Evolutionary conservation across 2,113 vertebrate species (phyloP).

Genomic region (Tautogolabrus adspersus): DNA sequence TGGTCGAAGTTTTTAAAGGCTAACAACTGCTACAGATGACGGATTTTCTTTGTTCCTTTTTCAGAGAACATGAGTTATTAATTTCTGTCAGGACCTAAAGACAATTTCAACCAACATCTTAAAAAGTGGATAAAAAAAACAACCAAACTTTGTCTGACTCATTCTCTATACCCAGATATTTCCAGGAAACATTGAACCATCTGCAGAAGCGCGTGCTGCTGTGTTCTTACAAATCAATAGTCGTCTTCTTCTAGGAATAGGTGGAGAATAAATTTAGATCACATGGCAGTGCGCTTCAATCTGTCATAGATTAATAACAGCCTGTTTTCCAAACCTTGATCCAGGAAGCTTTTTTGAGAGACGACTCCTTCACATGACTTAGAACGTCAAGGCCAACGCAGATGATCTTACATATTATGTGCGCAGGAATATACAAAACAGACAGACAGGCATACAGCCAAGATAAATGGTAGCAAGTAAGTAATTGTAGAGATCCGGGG

Average conservation of each 20-base stretch:
- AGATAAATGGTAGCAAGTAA: not conserved
- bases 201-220: slow-evolving; percentile 41
- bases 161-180: slow-evolving; percentile 7
- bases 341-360: slow-evolving; percentile 43
- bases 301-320: slow-evolving; percentile 54
- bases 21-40: no score
- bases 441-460: slow-evolving; percentile 6
- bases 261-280: slow-evolving; percentile 57
- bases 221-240: slow-evolving; percentile 41
- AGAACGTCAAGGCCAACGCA: slow-evolving; percentile 29
- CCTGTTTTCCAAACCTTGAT: slow-evolving; percentile 51
- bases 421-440: slow-evolving; percentile 22
- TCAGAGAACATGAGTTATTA: no score
- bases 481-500: slow-evolving; percentile 3
- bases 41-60: no score
- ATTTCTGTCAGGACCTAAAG: no score
- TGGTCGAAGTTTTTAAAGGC: no score
- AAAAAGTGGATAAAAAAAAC: no score
- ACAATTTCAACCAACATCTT: no score
- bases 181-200: slow-evolving; percentile 57
- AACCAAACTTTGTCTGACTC: slow-evolving; percentile 18
- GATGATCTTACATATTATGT: slow-evolving; percentile 12
- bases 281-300: slow-evolving; percentile 36
- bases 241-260: slow-evolving; percentile 38
- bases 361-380: slow-evolving; percentile 30